Evolutionary conservation across 2,888 invertebrate genomes (phyloP).

Genomic region (Dysmachus trigonus): DNA sequence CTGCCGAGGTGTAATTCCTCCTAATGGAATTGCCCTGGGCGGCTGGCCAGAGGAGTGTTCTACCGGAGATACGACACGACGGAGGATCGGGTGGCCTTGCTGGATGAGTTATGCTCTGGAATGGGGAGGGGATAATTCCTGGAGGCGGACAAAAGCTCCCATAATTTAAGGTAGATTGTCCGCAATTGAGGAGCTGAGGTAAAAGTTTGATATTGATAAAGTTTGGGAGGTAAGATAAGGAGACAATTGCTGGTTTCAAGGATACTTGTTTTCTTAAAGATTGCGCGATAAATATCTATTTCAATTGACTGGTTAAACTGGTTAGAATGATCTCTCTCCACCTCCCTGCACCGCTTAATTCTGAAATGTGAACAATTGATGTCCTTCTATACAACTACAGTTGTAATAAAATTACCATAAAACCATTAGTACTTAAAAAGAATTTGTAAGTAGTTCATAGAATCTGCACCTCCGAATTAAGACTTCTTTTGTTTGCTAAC

Average conservation of each 20-base stretch:
- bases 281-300: neutral
- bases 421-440: no score
- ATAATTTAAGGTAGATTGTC: neutral
- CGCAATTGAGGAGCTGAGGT: neutral
- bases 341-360: neutral
- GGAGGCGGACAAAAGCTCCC: neutral
- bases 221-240: neutral
- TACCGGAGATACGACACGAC: neutral
- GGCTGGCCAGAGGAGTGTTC: neutral
- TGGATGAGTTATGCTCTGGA: neutral
- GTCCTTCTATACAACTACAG: no score
- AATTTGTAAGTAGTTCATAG: no score
- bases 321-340: neutral
- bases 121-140: neutral
- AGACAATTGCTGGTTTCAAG: neutral
- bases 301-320: neutral
- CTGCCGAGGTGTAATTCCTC: neutral
- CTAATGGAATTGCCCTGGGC: neutral
- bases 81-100: neutral
- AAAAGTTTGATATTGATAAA: neutral
- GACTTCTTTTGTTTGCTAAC: no score
- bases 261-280: neutral
- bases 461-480: no score
- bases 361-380: no score
- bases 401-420: no score